Conservation (phyloP, 2,113 vertebrate species). For the Cettia cetti region DNA sequence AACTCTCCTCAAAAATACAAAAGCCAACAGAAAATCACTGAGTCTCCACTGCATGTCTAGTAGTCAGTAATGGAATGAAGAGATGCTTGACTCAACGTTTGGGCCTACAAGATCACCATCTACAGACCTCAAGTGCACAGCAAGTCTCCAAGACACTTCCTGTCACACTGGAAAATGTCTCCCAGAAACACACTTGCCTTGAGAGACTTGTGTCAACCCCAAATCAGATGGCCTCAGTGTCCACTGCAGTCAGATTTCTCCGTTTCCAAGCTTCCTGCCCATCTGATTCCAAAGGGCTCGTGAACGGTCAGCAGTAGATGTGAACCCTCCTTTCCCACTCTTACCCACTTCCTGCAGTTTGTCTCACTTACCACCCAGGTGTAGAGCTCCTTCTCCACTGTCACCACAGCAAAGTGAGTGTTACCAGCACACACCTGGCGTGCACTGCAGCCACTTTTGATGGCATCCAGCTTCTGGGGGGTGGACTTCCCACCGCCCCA, state of each 20-base stretch:
- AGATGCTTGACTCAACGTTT: neutral
- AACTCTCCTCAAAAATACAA: neutral
- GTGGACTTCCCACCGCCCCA: conserved; percentile 98
- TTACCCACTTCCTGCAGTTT: neutral
- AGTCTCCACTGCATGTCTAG: neutral
- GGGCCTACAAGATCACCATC: neutral
- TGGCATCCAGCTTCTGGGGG: conserved; percentile 93
- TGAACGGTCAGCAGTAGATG: rapidly evolving
- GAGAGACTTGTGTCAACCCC: neutral
- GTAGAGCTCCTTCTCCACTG: conserved; percentile 97
- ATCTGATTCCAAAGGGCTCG: neutral
- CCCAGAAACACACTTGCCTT: neutral
- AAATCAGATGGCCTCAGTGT: neutral
- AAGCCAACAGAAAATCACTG: neutral
- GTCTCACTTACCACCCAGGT: conserved; percentile 94
- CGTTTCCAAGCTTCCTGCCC: neutral
- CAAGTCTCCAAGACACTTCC: neutral
- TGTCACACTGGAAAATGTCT: neutral
- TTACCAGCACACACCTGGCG: conserved; percentile 96
- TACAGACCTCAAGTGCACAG: neutral
- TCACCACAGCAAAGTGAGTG: conserved; percentile 96
- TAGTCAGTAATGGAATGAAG: neutral
- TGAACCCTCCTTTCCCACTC: neutral
- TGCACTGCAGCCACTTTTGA: conserved; percentile 93
- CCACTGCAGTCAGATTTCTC: neutral